Conservation (phyloP, 1,140 invertebrate species). For the Pseudomyrmex concolor region DNA sequence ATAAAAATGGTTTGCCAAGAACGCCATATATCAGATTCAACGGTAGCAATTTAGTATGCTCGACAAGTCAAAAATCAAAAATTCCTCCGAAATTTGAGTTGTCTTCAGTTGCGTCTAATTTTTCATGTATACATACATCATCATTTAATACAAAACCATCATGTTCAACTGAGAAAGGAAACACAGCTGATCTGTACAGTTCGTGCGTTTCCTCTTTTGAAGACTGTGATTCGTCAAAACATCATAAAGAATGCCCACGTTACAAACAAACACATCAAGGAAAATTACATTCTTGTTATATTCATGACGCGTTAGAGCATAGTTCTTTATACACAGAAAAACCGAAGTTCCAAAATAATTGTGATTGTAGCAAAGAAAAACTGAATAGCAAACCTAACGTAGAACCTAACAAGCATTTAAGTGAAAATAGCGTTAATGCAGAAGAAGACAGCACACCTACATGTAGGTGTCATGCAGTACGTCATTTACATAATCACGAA, state of each 20-base stretch:
- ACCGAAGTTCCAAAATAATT: constrained; percentile 47
- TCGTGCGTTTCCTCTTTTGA: constrained; percentile 29
- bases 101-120: constrained; percentile 46
- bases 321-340: constrained; percentile 45
- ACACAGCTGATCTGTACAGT: not conserved
- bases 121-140: constrained; percentile 57
- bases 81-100: constrained; percentile 45
- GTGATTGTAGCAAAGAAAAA: constrained; percentile 57
- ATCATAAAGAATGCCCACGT: constrained; percentile 51
- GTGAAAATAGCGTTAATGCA: not conserved
- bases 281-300: constrained; percentile 71
- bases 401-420: constrained; percentile 45
- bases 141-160: constrained; percentile 49
- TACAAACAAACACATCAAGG: constrained; percentile 54
- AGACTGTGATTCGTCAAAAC: constrained; percentile 42
- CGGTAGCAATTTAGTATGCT: constrained; percentile 64
- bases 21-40: constrained; percentile 69
- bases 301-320: constrained; percentile 39
- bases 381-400: not conserved
- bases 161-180: constrained; percentile 25
- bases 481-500: constrained; percentile 41
- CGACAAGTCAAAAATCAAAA: constrained; percentile 75
- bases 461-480: constrained; percentile 43
- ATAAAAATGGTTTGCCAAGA: constrained; percentile 65
- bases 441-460: constrained; percentile 12